Percentiles rank a stretch among this genome's conserved stretches.
Evolutionary conservation across 2,888 invertebrate genomes (phyloP).

Genomic region (Psococerastis gibbosa): DNA sequence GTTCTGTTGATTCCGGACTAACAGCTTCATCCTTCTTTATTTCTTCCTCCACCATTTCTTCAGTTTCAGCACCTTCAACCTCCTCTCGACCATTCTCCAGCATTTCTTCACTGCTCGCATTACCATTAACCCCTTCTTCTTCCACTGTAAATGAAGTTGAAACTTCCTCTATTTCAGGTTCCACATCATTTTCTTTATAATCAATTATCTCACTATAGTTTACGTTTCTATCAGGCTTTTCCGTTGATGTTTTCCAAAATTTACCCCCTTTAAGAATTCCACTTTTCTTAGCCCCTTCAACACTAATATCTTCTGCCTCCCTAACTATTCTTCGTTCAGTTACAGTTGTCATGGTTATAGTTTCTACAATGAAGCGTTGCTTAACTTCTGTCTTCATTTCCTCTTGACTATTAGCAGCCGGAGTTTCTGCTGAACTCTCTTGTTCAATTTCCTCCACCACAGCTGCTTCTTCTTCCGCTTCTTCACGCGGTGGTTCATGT

Average conservation of each 20-base stretch:
- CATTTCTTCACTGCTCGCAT: neutral
- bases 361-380: constrained; percentile 41
- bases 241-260: constrained; percentile 45
- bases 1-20: constrained; percentile 23
- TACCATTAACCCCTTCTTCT: constrained; percentile 17
- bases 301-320: constrained; percentile 26
- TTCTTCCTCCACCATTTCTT: constrained; percentile 15
- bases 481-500: constrained; percentile 9
- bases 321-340: constrained; percentile 40
- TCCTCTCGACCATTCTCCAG: constrained; percentile 28
- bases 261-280: constrained; percentile 63
- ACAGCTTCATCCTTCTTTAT: constrained; percentile 18
- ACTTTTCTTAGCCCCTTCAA: constrained; percentile 30
- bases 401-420: too few relatives aligned
- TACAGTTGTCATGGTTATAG: constrained; percentile 46
- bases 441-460: too few relatives aligned
- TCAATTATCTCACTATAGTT: constrained; percentile 5
- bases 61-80: constrained; percentile 20
- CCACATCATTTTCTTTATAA: constrained; percentile 5
- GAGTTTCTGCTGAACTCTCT: neutral
- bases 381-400: constrained; percentile 21
- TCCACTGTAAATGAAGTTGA: constrained; percentile 13
- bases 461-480: too few relatives aligned
- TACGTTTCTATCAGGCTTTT: constrained; percentile 21
- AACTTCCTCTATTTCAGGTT: constrained; percentile 9